phyloP scores from a whole-genome alignment of 53 echinoderm and acorn worm genomes.

The Henricia sp. region DNA sequence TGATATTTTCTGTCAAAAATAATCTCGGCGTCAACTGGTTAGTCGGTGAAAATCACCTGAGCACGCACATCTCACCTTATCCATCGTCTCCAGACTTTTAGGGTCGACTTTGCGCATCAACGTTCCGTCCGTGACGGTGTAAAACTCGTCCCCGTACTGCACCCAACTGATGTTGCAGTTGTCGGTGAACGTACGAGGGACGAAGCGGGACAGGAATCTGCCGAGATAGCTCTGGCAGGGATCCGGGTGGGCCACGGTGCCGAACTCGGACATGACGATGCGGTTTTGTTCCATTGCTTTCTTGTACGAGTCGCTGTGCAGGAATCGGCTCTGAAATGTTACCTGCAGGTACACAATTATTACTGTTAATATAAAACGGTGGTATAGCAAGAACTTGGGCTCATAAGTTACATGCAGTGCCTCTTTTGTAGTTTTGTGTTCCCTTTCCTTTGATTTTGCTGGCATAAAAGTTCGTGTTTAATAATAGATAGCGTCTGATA shows the following conservation, averaged over 20 bases:
- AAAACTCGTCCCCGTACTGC: constrained; percentile 77
- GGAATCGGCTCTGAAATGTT: constrained; percentile 50
- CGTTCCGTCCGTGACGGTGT: constrained; percentile 69
- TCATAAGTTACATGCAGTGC: not conserved
- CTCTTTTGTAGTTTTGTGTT: not conserved
- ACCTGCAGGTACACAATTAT: constrained; percentile 10
- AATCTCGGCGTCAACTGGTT: too few relatives aligned
- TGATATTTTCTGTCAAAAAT: too few relatives aligned
- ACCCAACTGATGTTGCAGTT: constrained; percentile 86
- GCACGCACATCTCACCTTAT: constrained; percentile 41
- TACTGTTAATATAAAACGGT: not conserved
- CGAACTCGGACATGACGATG: constrained; percentile 73
- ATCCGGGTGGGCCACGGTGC: constrained; percentile 78
- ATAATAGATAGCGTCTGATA: not conserved
- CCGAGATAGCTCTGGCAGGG: constrained; percentile 87
- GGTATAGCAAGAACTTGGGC: not conserved
- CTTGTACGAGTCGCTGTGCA: constrained; percentile 70
- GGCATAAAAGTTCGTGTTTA: not conserved
- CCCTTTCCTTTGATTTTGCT: not conserved
- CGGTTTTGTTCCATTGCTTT: constrained; percentile 73
- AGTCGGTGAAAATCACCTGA: not conserved
- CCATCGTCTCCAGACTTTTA: constrained; percentile 61
- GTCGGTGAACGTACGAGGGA: constrained; percentile 46
- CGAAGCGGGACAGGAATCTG: constrained; percentile 72
- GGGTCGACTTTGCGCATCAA: constrained; percentile 64